phyloP scores from a whole-genome alignment of 35 echinoderm and acorn worm species.

The Apostichopus japonicus region DNA sequence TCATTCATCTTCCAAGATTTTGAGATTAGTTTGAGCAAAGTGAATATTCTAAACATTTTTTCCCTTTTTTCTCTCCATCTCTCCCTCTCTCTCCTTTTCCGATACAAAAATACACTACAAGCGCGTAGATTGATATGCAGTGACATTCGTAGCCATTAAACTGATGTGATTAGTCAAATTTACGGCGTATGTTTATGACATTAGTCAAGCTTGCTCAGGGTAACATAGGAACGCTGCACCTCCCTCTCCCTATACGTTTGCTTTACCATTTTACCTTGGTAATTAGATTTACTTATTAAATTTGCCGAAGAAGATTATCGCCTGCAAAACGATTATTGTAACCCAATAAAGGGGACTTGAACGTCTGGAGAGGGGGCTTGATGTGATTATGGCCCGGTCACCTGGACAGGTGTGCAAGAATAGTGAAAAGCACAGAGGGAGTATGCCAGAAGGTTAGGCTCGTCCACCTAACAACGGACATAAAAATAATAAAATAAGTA shows the following conservation, averaged over 20 bases:
- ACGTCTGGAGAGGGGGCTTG: slow-evolving; percentile 51
- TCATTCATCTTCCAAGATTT: not conserved
- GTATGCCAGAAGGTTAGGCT: slow-evolving; percentile 20
- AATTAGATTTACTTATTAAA: slow-evolving; percentile 57
- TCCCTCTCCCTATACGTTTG: not conserved
- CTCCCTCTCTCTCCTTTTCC: not conserved
- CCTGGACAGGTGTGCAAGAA: slow-evolving; percentile 47
- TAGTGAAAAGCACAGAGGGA: slow-evolving; percentile 3
- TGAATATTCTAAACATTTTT: slow-evolving; percentile 4
- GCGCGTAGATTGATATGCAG: slow-evolving; percentile 8
- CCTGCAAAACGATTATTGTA: slow-evolving; percentile 59
- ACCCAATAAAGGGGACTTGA: slow-evolving; percentile 57
- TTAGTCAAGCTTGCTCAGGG: slow-evolving; percentile 48
- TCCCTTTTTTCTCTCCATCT: not conserved
- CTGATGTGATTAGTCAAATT: slow-evolving; percentile 54
- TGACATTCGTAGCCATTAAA: slow-evolving; percentile 54
- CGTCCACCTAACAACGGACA: not conserved
- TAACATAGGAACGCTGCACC: slow-evolving; percentile 7
- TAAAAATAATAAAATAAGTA: not conserved
- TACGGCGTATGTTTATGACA: slow-evolving; percentile 58
- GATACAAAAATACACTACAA: slow-evolving; percentile 28
- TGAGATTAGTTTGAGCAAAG: slow-evolving; percentile 2
- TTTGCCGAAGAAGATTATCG: slow-evolving; percentile 49
- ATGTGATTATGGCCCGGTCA: slow-evolving; percentile 46
- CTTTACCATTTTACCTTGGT: slow-evolving; percentile 13